Conservation (phyloP, 2,113 vertebrate genomes). For the Phyllostomus discolor region DNA sequence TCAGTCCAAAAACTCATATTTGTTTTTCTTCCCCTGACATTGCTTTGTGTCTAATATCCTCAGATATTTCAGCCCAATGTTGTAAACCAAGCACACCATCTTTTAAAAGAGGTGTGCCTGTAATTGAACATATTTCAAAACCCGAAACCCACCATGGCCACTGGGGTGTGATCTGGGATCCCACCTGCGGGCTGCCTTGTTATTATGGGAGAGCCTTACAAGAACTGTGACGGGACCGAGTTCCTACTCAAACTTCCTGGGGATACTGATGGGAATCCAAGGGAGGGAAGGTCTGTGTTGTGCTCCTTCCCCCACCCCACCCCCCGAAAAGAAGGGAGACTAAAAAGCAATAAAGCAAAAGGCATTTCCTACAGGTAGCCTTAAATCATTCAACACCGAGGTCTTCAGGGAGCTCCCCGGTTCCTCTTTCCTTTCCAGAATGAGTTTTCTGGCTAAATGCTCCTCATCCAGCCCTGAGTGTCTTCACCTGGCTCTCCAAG, state of each 20-base stretch:
- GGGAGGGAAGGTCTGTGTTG: slow-evolving; percentile 43
- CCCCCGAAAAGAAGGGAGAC: slow-evolving; percentile 37
- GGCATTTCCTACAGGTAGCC: slow-evolving; percentile 86
- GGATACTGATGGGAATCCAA: not conserved
- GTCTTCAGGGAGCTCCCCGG: slow-evolving; percentile 64
- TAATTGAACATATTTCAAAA: not conserved
- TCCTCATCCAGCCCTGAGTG: slow-evolving; percentile 73
- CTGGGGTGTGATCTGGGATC: not conserved
- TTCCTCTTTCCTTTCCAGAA: slow-evolving; percentile 81
- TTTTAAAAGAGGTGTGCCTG: not conserved
- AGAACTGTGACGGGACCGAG: not conserved
- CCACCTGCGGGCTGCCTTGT: not conserved
- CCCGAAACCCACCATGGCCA: accelerated
- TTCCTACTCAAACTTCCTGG: slow-evolving; percentile 23
- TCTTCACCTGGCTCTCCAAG: slow-evolving; percentile 78
- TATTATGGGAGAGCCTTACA: not conserved
- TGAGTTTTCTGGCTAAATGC: slow-evolving; percentile 71
- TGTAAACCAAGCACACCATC: not conserved
- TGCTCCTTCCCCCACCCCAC: slow-evolving; percentile 7
- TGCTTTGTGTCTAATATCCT: not conserved
- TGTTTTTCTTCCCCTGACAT: not conserved
- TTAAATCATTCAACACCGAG: slow-evolving; percentile 84
- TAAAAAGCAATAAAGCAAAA: slow-evolving; percentile 80
- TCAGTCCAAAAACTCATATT: not conserved
- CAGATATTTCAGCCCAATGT: not conserved